Percentiles rank a stretch among this genome's conserved stretches.
Evolutionary conservation across 2,888 invertebrate genomes (phyloP).

Genomic region (Clostera curtula): DNA sequence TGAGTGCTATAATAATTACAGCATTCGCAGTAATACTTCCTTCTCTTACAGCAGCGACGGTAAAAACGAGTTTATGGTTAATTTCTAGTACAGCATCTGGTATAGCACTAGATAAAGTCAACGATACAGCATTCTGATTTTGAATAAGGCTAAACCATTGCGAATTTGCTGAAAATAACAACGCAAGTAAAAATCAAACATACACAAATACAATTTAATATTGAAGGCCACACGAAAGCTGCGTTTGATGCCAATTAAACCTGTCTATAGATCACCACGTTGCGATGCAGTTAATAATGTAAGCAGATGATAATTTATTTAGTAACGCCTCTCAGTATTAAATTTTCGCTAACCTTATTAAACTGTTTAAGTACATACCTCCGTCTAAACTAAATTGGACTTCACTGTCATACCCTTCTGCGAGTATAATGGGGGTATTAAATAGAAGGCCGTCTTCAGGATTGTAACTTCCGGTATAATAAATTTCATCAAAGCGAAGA

Average conservation of each 20-base stretch:
- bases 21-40: conserved; percentile 11
- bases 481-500: conserved; percentile 13
- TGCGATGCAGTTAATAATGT: too few relatives aligned
- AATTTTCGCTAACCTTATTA: too few relatives aligned
- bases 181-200: too few relatives aligned
- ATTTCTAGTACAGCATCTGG: conserved; percentile 7
- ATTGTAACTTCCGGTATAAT: conserved; percentile 25
- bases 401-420: conserved; percentile 18
- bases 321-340: too few relatives aligned
- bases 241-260: too few relatives aligned
- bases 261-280: too few relatives aligned
- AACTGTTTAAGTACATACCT: conserved; percentile 15
- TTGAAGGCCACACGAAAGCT: too few relatives aligned
- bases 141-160: conserved; percentile 5
- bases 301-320: too few relatives aligned
- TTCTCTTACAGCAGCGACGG: conserved; percentile 8
- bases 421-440: conserved; percentile 14
- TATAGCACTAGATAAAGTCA: conserved; percentile 7
- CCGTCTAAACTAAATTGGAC: conserved; percentile 27
- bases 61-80: conserved; percentile 8
- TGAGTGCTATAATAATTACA: conserved; percentile 13
- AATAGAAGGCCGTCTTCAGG: conserved; percentile 13
- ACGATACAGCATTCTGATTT: conserved; percentile 6
- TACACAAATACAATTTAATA: too few relatives aligned
- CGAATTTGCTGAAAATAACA: conserved; percentile 6